Base-by-base conservation (phyloP, 2,888 invertebrate species). In the Sthenelais limicola region DNA sequence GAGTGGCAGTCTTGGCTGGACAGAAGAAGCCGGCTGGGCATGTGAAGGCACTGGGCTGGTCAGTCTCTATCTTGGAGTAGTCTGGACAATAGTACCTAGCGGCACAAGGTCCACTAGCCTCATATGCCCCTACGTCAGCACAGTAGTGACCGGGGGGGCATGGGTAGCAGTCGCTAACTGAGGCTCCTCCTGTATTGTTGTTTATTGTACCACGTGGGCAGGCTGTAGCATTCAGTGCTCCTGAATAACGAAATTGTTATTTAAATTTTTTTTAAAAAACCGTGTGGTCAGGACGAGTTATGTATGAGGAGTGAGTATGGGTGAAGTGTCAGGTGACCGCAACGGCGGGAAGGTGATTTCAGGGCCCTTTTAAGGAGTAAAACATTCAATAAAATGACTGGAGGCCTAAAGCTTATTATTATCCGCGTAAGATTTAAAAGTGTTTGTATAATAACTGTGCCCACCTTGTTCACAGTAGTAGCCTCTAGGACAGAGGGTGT, bases 81-180 rank as follows among this genome's bases (percentile, higher is more conserved):
- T 73, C 72, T 0, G 85, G 85, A 72, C 86, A 86, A 78, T 86
- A 86, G 74, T 82, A 86, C 0, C 86, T 83, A 35, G 79, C 79
- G 48, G 81, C 79, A 78, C 86, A 86, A 4, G 76, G 74, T 9
- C 84, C 85, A 38, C 84, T 80, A 24, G 82, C 83, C 5, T 73
- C 77, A 0, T 81, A 82, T 7, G 84, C 78, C 4, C 85, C 86
- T 5, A n/a, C 38, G 12, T 62, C 79, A 21, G 70, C 71, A 71
- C 86, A 86, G 77, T 84, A 86, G 66, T 74, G 82, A 0, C 86
- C 86, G 0, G 82, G 81, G 0, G 83, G 83, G 74, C 86, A 86
- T 35, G 79, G 78, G 18, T 81, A 82, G 76, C 86, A 86, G 68
- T 84, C 80, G 9, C 62, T 38, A 15, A 71, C 73, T 9, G 77